Percentiles rank a stretch among this genome's conserved stretches.
Conservation (phyloP, 2,113 vertebrate genomes). For the Hydrolagus affinis region DNA sequence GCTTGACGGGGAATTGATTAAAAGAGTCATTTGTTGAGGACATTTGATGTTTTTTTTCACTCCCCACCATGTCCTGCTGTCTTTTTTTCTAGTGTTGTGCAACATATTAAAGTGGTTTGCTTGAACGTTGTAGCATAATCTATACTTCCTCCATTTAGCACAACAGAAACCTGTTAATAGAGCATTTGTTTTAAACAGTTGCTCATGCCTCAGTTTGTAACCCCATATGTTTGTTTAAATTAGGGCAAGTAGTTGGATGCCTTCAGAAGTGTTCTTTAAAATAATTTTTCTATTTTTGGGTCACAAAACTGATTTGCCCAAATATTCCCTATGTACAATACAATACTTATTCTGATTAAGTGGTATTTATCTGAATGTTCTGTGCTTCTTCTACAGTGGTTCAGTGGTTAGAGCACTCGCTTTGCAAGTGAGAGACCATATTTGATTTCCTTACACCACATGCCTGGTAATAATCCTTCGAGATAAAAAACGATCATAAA, state of each 20-base stretch:
- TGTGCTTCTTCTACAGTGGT: too few relatives aligned
- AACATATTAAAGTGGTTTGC: neutral
- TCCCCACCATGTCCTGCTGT: neutral
- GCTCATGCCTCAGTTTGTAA: neutral
- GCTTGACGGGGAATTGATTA: slow-evolving; percentile 15
- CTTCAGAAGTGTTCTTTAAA: neutral
- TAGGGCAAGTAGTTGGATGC: neutral
- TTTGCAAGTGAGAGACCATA: too few relatives aligned
- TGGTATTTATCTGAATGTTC: too few relatives aligned
- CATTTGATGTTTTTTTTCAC: neutral
- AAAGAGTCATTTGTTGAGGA: neutral
- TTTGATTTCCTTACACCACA: too few relatives aligned
- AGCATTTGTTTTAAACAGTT: neutral
- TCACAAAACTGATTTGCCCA: neutral
- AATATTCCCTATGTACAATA: neutral
- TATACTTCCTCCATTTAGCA: neutral
- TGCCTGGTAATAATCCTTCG: too few relatives aligned
- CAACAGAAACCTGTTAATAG: neutral
- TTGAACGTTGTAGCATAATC: neutral
- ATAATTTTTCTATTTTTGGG: neutral
- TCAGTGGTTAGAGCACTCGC: too few relatives aligned
- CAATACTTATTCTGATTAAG: too few relatives aligned
- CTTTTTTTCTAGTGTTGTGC: neutral
- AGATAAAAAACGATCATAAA: too few relatives aligned
- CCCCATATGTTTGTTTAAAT: neutral